Evolutionary conservation across 2,888 invertebrate species (phyloP), one percentile per base, ranked within the genome.

Genomic region (Tetranychus piercei): DNA sequence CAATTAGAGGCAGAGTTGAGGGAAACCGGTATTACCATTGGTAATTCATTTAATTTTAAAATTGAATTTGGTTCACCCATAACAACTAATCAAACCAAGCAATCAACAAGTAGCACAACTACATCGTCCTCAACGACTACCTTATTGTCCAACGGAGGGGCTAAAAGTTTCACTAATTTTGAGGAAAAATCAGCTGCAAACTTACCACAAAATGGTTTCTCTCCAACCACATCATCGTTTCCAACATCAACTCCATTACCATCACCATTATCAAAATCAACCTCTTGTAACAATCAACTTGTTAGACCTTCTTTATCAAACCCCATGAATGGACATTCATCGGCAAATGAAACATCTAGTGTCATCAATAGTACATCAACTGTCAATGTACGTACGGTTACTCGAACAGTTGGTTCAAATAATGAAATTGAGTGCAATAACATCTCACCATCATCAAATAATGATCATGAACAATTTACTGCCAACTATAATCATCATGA

Each of bases 11-110:
- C 55, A 15, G 55, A 55, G 15, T 7, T 55, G 15, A 55, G 55
- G 15, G 55, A 55, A 15, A 23, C 69, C 9, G 74, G 22, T 73
- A 15, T 76, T 22, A 34, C 45, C n/a, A 70, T 73, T 65, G 72
- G 74, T 43, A 76, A 74, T 73, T 74, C 74, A 44, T 70, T 76
- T 9, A 76, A 75, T 22, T n/a, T 76, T 22, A 76, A 75, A 64
- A 76, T 76, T 71, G 74, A 76, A 64, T 75, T 76, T 20, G 76
- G 15, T 44, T 71, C 71, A 23, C 20, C 43, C 23, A 71, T 43
- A 34, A 34, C 34, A 22, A 69, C 69, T 15, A 55, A 55, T 55
- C 55, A 55, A 55, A 34, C 34, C 34, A 34, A 34, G 34, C 4
- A 34, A 23, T 69, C 69, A 69, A 23, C 69, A 69, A 69, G 11